Base-by-base conservation (phyloP, 1,140 invertebrate species). In the Yoshiicerus persimilis region DNA sequence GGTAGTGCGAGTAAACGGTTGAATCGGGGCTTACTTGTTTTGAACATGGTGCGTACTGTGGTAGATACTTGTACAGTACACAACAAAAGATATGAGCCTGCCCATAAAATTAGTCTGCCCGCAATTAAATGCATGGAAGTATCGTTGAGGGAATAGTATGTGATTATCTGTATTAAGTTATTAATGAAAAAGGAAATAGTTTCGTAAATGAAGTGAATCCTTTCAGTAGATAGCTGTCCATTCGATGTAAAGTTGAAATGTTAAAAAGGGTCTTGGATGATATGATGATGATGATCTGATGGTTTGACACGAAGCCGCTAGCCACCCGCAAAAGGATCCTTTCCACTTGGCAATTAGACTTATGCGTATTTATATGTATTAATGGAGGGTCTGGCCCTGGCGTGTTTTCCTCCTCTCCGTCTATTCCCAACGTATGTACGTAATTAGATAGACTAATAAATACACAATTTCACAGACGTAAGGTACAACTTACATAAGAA, bases 381-480 rank as follows among this genome's bases (percentile, higher is more conserved):
- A 36, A 80, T 80, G 20, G 75, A 36, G 75, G 36, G 32, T 30
- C 66, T 30, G 30, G 11, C 41, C 62, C 25, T 66, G n/a, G 47
- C 47, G n/a, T 56, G 75, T 80, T 34, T 80, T 80, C 75, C 75
- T 70, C 25, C 30, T 77, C n/a, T 34, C 11, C 39, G 23, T 84
- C 9, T 32, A 30, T 30, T 70, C 25, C 9, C 13, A 70, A 56
- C 47, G 47, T 56, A 56, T 56, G 77, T 86, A 36, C n/a, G 47
- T 87, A 87, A 87, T 87, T 87, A 87, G 86, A 87, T 80, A 56
- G 23, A 87, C 66, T 83, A 80, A 80, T 62, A 87, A 84, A 87
- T 83, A 87, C 77, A 87, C 39, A 70, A 70, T 70, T 70, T 70
- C 64, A 36, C 20, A 85, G 23, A 70, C 64, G 3, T 70, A 56